A percentile compares a stretch with the other conserved stretches of the same genome.
Evolutionary conservation across 2,113 vertebrate species (phyloP).

Genomic region (Hippolais icterina): DNA sequence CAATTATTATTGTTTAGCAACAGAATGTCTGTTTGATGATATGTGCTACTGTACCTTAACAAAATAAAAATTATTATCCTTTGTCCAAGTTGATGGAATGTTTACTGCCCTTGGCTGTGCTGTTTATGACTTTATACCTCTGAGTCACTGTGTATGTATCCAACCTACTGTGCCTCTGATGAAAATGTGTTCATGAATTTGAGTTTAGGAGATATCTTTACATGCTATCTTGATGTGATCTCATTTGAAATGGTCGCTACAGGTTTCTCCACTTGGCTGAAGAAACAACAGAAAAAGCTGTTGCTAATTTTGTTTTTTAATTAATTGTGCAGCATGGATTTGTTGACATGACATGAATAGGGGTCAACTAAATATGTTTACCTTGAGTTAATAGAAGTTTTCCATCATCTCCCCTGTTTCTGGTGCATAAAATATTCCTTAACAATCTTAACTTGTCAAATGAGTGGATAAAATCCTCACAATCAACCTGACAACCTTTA

Average conservation of each 20-base stretch:
- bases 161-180: not conserved
- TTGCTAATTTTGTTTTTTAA: slow-evolving; percentile 44
- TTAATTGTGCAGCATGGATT: slow-evolving; percentile 8
- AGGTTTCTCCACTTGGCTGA: not conserved
- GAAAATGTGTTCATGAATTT: not conserved
- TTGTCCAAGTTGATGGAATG: not conserved
- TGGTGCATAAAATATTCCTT: slow-evolving; percentile 51
- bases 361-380: slow-evolving; percentile 34
- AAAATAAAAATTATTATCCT: not conserved
- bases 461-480: slow-evolving; percentile 24
- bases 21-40: not conserved
- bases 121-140: not conserved
- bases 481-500: slow-evolving; percentile 50
- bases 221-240: not conserved
- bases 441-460: slow-evolving; percentile 34
- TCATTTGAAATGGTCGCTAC: not conserved
- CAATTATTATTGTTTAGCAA: not conserved
- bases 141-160: not conserved
- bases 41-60: not conserved
- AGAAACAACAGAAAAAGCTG: slow-evolving; percentile 38
- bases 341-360: not conserved
- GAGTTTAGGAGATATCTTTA: not conserved
- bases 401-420: not conserved
- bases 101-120: not conserved
- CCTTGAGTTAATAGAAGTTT: slow-evolving; percentile 52